Evolutionary conservation across 2,797 vertebrate genomes (phyloP), one percentile per base, ranked within the genome.

Genomic region (Potorous gilbertii): DNA sequence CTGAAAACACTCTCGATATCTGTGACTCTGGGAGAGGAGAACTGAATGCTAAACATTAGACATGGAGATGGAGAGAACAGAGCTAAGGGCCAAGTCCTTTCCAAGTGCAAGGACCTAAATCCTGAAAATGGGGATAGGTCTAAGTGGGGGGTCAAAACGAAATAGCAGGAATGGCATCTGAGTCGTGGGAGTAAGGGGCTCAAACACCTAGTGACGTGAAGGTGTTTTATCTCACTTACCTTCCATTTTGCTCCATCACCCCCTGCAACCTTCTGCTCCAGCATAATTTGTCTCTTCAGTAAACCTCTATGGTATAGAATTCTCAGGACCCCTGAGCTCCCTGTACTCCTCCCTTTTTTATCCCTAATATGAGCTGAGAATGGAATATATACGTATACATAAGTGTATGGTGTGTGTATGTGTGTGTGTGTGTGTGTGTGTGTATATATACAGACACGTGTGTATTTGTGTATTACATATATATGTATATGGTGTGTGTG

Each of bases 211-310:
- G 66, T 24, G 18, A 59, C 55, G n/a, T 62, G 55, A 92, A 40
- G 54, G 10, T 46, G 2, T 29, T 93, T 87, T 46, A 34, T 87
- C 40, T 87, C 9, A 27, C 9, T 87, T 50, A 46, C 9, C 74
- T 81, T 34, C 46, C 16, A 40, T 81, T 81, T 81, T 40, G n/a
- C n/a, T 24, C n/a, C n/a, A 74, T 21, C 34, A n/a, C 62, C 4
- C 2, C 62, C 62, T 62, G 5, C 21, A 74, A 74, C 16, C 16
- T 74, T 18, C n/a, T 40, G 8, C 54, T 89, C 34, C 81, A 56
- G 74, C 55, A 56, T 54, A 56, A 87, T 66, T 96, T 95, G 93
- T 90, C 93, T 81, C 9, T 66, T 92, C 74, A 24, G 5, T 94
- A 91, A n/a, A 56, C 50, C 12, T 34, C 54, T 54, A 52, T 40